Conservation (phyloP, 2,797 vertebrate genomes). For the Rhyacichthys aspro region DNA sequence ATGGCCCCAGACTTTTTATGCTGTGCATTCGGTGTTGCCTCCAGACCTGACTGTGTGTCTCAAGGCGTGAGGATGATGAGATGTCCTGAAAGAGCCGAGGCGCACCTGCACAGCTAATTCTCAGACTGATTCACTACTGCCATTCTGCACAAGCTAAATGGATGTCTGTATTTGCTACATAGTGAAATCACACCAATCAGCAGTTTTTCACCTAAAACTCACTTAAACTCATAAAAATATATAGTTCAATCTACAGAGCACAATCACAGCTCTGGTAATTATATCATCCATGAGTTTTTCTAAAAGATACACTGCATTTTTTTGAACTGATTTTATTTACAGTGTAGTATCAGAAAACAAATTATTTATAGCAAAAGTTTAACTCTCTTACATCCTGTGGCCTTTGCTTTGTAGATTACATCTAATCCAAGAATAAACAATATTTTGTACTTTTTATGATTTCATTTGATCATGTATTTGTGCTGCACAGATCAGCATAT, state of each 20-base stretch:
- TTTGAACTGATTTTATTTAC: background rate
- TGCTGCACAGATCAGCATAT: too few relatives aligned
- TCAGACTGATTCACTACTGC: conserved; percentile 62
- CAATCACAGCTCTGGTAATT: conserved; percentile 38
- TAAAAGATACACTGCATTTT: background rate
- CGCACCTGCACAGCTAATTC: conserved; percentile 77
- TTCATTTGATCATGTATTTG: too few relatives aligned
- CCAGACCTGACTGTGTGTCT: conserved; percentile 57
- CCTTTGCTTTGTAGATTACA: too few relatives aligned
- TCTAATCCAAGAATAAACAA: too few relatives aligned
- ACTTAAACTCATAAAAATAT: conserved; percentile 2
- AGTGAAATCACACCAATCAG: conserved; percentile 68
- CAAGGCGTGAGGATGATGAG: conserved; percentile 74
- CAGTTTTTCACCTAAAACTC: conserved; percentile 43
- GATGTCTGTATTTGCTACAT: conserved; percentile 44
- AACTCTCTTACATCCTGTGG: too few relatives aligned
- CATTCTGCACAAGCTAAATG: conserved; percentile 44
- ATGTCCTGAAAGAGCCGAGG: conserved; percentile 65
- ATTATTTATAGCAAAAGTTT: too few relatives aligned
- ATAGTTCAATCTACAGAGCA: conserved; percentile 7
- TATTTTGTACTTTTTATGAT: too few relatives aligned
- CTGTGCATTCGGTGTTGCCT: conserved; percentile 37
- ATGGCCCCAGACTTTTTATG: conserved; percentile 52
- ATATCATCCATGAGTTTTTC: conserved; percentile 22
- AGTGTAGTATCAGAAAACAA: too few relatives aligned